Percentiles rank a stretch among this genome's conserved stretches.
Conservation (phyloP, 2,888 invertebrate species). For the Trachelus stipa region DNA sequence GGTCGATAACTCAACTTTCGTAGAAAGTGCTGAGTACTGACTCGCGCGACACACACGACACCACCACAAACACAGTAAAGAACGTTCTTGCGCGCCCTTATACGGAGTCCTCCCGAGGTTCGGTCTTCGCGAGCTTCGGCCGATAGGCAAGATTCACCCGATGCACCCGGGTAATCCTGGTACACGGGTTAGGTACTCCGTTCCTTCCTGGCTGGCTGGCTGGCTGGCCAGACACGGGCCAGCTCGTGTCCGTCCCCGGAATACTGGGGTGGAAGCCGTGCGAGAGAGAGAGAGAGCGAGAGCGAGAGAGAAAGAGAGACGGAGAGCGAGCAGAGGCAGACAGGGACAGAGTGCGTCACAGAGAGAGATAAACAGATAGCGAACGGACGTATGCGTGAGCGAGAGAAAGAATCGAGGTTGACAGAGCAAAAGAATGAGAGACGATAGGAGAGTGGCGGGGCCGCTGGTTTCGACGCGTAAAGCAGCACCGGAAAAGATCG, state of each 20-base stretch:
- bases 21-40: constrained; percentile 17
- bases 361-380: constrained; percentile 9
- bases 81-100: background rate
- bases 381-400: background rate
- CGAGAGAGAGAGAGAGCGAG: constrained; percentile 2
- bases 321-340: background rate
- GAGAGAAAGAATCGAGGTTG: background rate
- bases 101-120: background rate
- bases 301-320: constrained; percentile 7
- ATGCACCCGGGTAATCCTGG: constrained; percentile 15
- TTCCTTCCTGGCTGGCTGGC: background rate
- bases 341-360: background rate
- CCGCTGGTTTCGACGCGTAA: background rate
- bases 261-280: background rate
- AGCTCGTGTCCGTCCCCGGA: background rate
- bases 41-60: background rate
- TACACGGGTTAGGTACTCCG: background rate
- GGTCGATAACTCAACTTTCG: constrained; percentile 53
- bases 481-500: background rate
- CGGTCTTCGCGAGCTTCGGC: background rate
- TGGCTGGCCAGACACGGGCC: background rate
- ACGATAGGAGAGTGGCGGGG: background rate
- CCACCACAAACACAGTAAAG: background rate
- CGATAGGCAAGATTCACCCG: background rate
- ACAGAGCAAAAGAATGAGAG: background rate